Percentiles rank a stretch among this genome's conserved stretches.
These are phyloP conservation scores for Ochropacha duplaris DNA, from an alignment of 2,888 invertebrate species.

Conservation along the genomic window DNA sequence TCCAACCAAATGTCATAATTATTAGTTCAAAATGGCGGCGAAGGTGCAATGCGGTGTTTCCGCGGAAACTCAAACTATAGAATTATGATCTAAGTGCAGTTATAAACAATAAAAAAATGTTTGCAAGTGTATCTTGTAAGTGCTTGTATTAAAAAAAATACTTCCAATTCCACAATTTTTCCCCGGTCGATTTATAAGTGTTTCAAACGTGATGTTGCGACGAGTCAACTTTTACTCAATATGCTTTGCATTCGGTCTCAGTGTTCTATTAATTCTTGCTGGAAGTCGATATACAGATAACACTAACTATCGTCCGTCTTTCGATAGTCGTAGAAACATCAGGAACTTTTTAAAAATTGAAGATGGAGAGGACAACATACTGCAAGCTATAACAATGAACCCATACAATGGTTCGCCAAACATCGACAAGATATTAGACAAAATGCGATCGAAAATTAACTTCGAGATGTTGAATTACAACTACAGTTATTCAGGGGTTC, in stretches of 20 bases:
- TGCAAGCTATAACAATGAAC: slow-evolving; percentile 63
- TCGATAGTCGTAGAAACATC: slow-evolving; percentile 68
- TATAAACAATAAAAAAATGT: slow-evolving; percentile 65
- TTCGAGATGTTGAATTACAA: slow-evolving; percentile 67
- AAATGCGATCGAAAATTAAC: slow-evolving; percentile 62
- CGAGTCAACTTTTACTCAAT: slow-evolving; percentile 78
- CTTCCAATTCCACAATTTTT: slow-evolving; percentile 42
- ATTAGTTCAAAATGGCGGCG: slow-evolving; percentile 65
- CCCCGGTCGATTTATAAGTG: slow-evolving; percentile 41
- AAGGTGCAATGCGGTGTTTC: slow-evolving; percentile 82
- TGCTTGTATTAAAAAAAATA: slow-evolving; percentile 52
- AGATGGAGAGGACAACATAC: slow-evolving; percentile 56
- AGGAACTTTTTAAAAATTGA: slow-evolving; percentile 85
- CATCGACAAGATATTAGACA: slow-evolving; percentile 65
- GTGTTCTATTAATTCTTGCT: slow-evolving; percentile 78
- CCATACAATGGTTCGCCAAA: slow-evolving; percentile 63
- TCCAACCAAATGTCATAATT: slow-evolving; percentile 22
- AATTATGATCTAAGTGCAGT: slow-evolving; percentile 68
- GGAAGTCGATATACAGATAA: slow-evolving; percentile 82
- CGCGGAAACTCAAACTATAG: slow-evolving; percentile 70
- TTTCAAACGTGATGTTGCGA: slow-evolving; percentile 76
- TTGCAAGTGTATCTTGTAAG: slow-evolving; percentile 61
- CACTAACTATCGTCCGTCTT: slow-evolving; percentile 73
- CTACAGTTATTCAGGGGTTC: slow-evolving; percentile 62
- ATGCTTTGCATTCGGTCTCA: slow-evolving; percentile 80